Conservation (phyloP, 1,140 invertebrate species). For the Epicauta chinensis region DNA sequence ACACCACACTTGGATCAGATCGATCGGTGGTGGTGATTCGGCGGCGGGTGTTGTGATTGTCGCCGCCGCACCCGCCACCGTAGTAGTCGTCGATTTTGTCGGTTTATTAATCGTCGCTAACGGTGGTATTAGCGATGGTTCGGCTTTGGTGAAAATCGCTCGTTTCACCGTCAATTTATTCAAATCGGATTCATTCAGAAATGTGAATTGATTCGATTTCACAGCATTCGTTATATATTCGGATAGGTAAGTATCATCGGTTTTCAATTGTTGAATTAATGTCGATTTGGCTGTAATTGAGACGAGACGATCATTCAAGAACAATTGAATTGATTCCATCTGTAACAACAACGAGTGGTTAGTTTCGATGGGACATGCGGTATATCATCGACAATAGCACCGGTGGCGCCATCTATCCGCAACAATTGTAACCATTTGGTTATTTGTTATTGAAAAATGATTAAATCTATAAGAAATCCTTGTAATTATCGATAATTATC, state of each 20-base stretch:
- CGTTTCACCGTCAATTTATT: no score
- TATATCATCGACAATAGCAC: no score
- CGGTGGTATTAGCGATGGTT: no score
- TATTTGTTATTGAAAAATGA: no score
- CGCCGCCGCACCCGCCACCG: no score
- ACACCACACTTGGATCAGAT: not conserved
- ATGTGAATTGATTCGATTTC: slow-evolving; percentile 5
- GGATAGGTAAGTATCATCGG: not conserved
- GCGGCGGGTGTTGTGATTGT: not conserved
- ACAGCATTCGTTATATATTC: slow-evolving; percentile 4
- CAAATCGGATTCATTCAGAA: not conserved
- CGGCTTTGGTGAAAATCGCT: not conserved
- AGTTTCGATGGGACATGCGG: not conserved
- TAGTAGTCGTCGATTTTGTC: no score
- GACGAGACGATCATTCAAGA: slow-evolving; percentile 5
- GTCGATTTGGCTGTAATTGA: not conserved
- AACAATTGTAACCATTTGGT: no score
- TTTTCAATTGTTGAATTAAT: not conserved
- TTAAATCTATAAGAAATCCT: no score
- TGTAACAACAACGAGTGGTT: not conserved
- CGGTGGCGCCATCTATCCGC: no score
- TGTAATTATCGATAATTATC: no score
- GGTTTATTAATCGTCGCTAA: no score
- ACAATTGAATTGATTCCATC: not conserved
- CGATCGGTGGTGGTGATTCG: not conserved